phyloP scores from a whole-genome alignment of 2,113 vertebrate genomes.

The Chaetorhynchus papuensis region DNA sequence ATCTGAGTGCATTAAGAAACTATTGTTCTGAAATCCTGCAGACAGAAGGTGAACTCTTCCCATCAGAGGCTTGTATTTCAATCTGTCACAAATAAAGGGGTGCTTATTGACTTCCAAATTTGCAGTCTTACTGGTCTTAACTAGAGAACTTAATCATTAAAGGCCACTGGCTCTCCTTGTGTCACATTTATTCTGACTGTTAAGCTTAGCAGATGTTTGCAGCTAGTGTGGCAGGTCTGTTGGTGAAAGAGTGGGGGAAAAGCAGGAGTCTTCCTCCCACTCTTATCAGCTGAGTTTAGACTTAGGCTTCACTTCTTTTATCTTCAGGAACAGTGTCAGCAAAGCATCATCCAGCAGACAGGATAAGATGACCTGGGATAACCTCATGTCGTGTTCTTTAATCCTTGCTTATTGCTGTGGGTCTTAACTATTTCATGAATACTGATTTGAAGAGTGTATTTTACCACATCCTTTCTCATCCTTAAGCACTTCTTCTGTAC shows the following conservation, averaged over 20 bases:
- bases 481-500: slow-evolving; percentile 13
- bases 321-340: slow-evolving; percentile 13
- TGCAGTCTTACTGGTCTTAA: not conserved
- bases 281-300: not conserved
- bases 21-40: not conserved
- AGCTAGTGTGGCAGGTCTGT: not conserved
- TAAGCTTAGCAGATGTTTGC: not conserved
- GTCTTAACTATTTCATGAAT: slow-evolving; percentile 32
- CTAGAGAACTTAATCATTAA: not conserved
- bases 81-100: not conserved
- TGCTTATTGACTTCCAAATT: not conserved
- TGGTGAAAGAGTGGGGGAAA: not conserved
- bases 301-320: not conserved
- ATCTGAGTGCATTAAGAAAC: not conserved
- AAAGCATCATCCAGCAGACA: slow-evolving; percentile 1
- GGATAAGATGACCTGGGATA: slow-evolving; percentile 42
- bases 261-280: not conserved
- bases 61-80: not conserved
- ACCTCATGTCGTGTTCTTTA: not conserved
- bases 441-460: slow-evolving; percentile 12
- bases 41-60: not conserved
- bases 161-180: not conserved
- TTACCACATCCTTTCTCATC: slow-evolving; percentile 10
- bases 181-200: not conserved
- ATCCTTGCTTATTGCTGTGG: slow-evolving; percentile 28